Evolutionary conservation across 2,888 invertebrate species (phyloP).

Genomic region (Drosophila rellima): DNA sequence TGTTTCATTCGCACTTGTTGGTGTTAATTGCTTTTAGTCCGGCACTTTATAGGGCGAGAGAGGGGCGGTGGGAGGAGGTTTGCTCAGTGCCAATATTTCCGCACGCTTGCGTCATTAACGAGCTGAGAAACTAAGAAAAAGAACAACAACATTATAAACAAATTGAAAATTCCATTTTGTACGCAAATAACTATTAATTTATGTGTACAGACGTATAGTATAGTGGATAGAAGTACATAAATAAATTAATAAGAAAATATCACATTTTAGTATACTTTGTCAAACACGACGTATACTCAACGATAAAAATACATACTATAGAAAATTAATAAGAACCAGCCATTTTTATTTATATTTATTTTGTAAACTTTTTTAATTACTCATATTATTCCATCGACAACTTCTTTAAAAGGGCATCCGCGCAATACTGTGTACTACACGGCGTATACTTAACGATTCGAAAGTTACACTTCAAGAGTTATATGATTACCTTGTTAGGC

Average conservation of each 20-base stretch:
- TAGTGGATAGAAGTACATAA: neutral
- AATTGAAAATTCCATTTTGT: constrained; percentile 18
- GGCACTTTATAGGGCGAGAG: neutral
- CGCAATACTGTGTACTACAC: neutral
- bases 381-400: neutral
- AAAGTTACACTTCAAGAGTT: neutral
- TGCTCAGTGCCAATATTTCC: constrained; percentile 32
- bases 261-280: neutral
- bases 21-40: constrained; percentile 29
- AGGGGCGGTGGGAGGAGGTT: neutral
- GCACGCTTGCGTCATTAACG: constrained; percentile 48
- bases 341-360: neutral
- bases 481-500: neutral
- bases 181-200: constrained; percentile 6
- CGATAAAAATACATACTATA: neutral
- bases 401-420: too few species aligned
- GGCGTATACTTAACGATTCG: neutral
- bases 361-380: neutral
- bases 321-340: neutral
- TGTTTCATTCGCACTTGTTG: constrained; percentile 37
- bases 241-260: neutral
- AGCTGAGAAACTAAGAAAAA: constrained; percentile 15
- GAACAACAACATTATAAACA: constrained; percentile 33
- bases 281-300: neutral
- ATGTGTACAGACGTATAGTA: constrained; percentile 10